Evolutionary conservation across 2,888 invertebrate genomes (phyloP).

Genomic region (Cheilosia vulpina): DNA sequence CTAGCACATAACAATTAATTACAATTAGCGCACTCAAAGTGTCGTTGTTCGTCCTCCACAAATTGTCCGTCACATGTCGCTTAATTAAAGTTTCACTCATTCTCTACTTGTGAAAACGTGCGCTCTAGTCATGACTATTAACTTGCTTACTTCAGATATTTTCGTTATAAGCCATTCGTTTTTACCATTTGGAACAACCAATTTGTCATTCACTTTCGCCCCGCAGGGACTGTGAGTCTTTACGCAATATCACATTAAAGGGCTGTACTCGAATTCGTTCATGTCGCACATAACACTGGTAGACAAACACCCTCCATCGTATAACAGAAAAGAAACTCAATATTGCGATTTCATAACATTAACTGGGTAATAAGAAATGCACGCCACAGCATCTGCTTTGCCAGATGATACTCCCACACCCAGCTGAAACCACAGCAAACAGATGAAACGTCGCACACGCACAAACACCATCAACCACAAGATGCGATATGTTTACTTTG

Average conservation of each 20-base stretch:
- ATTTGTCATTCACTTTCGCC: background rate
- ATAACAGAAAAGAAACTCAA: constrained; percentile 33
- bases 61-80: background rate
- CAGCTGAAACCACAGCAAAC: constrained; percentile 37
- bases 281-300: background rate
- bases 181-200: background rate
- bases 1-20: background rate
- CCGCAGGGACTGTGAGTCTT: too few relatives aligned
- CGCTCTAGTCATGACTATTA: background rate
- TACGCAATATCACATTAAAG: too few relatives aligned
- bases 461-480: background rate
- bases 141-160: background rate
- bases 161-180: background rate
- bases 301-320: constrained; percentile 4
- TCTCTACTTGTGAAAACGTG: background rate
- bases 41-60: constrained; percentile 1
- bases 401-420: constrained; percentile 35
- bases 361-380: constrained; percentile 29
- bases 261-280: too few relatives aligned
- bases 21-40: background rate
- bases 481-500: constrained; percentile 35
- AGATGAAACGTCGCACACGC: background rate
- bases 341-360: constrained; percentile 34
- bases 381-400: constrained; percentile 19
- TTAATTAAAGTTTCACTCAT: background rate